Evolutionary conservation across 2,888 invertebrate species (phyloP).

Genomic region (Drymonia ruficornis): DNA sequence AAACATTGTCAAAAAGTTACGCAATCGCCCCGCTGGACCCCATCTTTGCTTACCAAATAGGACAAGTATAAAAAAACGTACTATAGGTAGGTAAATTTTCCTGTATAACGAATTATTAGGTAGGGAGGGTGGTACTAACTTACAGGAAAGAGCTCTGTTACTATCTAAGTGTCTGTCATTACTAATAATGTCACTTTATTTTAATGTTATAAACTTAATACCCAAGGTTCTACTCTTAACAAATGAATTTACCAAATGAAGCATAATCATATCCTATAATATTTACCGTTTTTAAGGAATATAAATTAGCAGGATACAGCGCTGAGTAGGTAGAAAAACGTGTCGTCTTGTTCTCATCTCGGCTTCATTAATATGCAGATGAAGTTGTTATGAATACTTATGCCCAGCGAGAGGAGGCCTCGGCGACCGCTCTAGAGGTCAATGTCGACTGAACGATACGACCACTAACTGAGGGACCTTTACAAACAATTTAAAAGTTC

Average conservation of each 20-base stretch:
- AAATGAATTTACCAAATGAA: background rate
- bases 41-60: too few relatives aligned
- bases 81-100: too few relatives aligned
- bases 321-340: slow-evolving; percentile 33
- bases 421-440: slow-evolving; percentile 70
- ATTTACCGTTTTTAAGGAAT: slow-evolving; percentile 21
- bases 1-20: too few relatives aligned
- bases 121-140: too few relatives aligned
- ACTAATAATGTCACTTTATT: too few relatives aligned
- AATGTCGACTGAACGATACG: slow-evolving; percentile 68
- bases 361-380: slow-evolving; percentile 70
- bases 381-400: slow-evolving; percentile 70
- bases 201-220: too few relatives aligned
- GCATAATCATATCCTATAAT: slow-evolving; percentile 1
- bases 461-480: slow-evolving; percentile 52
- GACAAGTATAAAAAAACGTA: too few relatives aligned
- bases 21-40: too few relatives aligned
- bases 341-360: slow-evolving; percentile 52
- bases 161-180: too few relatives aligned
- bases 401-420: slow-evolving; percentile 65
- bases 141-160: too few relatives aligned
- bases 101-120: too few relatives aligned
- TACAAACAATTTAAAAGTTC: slow-evolving; percentile 41
- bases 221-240: too few relatives aligned
- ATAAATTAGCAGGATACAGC: slow-evolving; percentile 30